Percentiles rank a stretch among this genome's conserved stretches.
Evolutionary conservation across 2,113 vertebrate species (phyloP).

Genomic region (Cebus imitator): DNA sequence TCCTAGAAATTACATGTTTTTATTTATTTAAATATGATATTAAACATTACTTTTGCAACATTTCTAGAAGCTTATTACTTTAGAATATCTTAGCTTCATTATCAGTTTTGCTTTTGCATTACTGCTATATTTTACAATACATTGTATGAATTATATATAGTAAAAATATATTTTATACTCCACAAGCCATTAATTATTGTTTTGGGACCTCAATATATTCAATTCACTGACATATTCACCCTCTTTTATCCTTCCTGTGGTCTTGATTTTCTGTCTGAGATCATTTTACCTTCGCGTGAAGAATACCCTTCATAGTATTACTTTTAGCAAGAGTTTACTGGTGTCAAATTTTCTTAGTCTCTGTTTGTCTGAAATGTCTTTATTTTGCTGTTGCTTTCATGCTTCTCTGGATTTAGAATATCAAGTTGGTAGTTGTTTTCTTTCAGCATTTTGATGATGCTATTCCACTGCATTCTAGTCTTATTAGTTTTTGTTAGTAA

Average conservation of each 20-base stretch:
- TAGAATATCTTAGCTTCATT: background rate
- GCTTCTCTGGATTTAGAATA: background rate
- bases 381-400: background rate
- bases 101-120: background rate
- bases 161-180: background rate
- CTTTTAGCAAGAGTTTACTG: background rate
- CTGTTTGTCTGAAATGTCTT: background rate
- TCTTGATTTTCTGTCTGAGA: background rate
- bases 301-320: background rate
- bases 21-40: background rate
- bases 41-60: background rate
- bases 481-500: background rate
- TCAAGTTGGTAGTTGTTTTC: background rate
- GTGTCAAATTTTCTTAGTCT: background rate
- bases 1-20: background rate
- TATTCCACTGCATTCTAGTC: background rate
- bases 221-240: background rate
- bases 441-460: conserved; percentile 12
- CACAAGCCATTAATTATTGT: background rate
- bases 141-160: background rate
- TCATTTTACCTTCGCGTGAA: background rate
- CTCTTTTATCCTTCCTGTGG: background rate
- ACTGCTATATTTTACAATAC: background rate
- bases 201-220: background rate
- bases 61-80: background rate